These are phyloP conservation scores for Squalus acanthias DNA, from an alignment of 2,797 vertebrate genomes.

Conservation along the genomic window DNA sequence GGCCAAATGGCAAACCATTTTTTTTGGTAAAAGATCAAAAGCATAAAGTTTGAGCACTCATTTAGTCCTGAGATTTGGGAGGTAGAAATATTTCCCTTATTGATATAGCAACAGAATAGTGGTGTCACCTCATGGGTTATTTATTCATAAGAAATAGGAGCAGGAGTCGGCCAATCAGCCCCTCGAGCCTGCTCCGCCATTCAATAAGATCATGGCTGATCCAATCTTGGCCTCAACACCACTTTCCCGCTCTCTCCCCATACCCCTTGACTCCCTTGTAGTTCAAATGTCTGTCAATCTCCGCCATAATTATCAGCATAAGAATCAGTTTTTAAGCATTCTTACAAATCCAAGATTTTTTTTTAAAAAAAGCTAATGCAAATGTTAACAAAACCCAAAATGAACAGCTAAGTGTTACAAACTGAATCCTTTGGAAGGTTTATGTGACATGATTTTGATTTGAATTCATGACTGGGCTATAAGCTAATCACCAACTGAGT, in stretches of 20 bases:
- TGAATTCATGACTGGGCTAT: neutral
- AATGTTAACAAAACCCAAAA: neutral
- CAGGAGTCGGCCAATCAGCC: too few relatives aligned
- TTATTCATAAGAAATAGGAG: neutral
- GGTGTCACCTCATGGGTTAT: neutral
- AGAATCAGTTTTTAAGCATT: neutral
- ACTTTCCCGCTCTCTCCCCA: too few relatives aligned
- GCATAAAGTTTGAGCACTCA: neutral
- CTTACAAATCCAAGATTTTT: neutral
- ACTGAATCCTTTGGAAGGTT: neutral
- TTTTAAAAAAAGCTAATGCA: neutral
- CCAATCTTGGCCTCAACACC: too few relatives aligned
- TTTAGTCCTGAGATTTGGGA: neutral
- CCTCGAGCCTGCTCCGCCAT: too few relatives aligned
- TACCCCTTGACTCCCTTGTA: too few relatives aligned
- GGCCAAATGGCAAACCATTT: neutral
- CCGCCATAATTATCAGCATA: neutral
- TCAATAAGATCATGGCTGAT: too few relatives aligned
- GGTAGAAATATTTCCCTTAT: neutral
- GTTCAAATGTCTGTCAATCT: too few relatives aligned
- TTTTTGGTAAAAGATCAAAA: neutral
- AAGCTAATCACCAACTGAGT: neutral
- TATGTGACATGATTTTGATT: neutral
- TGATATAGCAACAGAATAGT: neutral
- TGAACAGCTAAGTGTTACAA: neutral